Evolutionary conservation across 2,113 vertebrate genomes (phyloP).

Genomic region (Pituophis catenifer): DNA sequence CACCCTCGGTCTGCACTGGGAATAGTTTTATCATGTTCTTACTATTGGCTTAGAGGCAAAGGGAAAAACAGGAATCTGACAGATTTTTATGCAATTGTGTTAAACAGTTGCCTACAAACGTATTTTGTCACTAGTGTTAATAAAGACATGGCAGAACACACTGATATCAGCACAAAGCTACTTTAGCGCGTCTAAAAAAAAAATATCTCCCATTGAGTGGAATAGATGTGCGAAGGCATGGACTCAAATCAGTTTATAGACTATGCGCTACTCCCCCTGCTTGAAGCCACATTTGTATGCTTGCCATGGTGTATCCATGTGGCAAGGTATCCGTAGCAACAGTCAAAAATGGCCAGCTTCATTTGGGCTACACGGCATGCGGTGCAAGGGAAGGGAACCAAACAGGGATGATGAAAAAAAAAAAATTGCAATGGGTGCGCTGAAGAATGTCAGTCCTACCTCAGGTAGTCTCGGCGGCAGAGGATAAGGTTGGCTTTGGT

Average conservation of each 20-base stretch:
- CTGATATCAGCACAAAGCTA: background rate
- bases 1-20: too few species aligned
- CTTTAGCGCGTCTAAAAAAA: background rate
- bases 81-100: too few species aligned
- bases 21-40: background rate
- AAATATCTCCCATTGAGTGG: background rate
- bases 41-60: background rate
- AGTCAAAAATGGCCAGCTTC: background rate
- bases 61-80: too few species aligned
- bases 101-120: background rate
- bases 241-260: background rate
- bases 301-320: background rate
- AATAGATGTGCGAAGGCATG: background rate
- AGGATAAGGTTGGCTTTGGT: conserved; percentile 99
- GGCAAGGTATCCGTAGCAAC: background rate
- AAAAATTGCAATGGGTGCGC: background rate
- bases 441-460: conserved; percentile 74
- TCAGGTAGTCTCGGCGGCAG: conserved; percentile 94
- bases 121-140: background rate
- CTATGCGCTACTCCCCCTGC: background rate
- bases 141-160: background rate
- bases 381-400: background rate
- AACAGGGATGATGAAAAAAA: too few species aligned
- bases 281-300: background rate
- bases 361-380: background rate